phyloP scores from a whole-genome alignment of 2,888 invertebrate species.

The Elmis aenea region DNA sequence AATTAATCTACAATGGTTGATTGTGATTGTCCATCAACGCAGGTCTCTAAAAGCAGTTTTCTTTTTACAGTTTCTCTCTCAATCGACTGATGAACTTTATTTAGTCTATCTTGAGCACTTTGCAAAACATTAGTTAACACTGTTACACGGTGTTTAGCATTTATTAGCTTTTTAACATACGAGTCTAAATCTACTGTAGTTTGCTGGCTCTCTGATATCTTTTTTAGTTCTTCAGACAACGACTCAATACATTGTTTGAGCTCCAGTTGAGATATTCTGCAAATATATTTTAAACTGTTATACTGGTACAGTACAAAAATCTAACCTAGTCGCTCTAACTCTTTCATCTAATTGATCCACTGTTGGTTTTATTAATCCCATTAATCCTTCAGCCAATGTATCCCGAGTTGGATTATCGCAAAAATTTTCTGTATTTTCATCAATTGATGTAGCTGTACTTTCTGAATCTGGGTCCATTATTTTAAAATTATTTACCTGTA shows the following conservation, averaged over 20 bases:
- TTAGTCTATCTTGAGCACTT: conserved; percentile 81
- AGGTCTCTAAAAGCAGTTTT: conserved; percentile 55
- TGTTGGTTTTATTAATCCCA: conserved; percentile 84
- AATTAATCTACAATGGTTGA: too few species aligned
- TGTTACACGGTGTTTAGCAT: conserved; percentile 86
- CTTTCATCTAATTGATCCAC: conserved; percentile 90
- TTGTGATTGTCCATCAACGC: conserved; percentile 44
- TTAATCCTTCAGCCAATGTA: conserved; percentile 84
- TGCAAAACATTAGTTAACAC: conserved; percentile 86
- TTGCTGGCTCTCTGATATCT: conserved; percentile 72
- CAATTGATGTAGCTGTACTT: conserved; percentile 80
- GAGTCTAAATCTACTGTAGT: conserved; percentile 79
- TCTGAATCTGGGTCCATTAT: conserved; percentile 64
- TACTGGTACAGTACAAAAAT: background rate
- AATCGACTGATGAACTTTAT: conserved; percentile 75
- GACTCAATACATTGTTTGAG: conserved; percentile 82
- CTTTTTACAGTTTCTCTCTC: conserved; percentile 73
- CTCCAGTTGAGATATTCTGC: conserved; percentile 85
- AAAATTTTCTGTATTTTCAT: conserved; percentile 80
- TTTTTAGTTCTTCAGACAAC: conserved; percentile 72
- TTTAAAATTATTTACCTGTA: too few species aligned
- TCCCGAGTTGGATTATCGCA: conserved; percentile 87
- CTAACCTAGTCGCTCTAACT: conserved; percentile 74
- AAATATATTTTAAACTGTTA: too few species aligned
- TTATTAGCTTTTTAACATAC: conserved; percentile 84